These are phyloP conservation scores for Melanophora roralis DNA, from an alignment of 2,888 invertebrate species.

Conservation along the genomic window DNA sequence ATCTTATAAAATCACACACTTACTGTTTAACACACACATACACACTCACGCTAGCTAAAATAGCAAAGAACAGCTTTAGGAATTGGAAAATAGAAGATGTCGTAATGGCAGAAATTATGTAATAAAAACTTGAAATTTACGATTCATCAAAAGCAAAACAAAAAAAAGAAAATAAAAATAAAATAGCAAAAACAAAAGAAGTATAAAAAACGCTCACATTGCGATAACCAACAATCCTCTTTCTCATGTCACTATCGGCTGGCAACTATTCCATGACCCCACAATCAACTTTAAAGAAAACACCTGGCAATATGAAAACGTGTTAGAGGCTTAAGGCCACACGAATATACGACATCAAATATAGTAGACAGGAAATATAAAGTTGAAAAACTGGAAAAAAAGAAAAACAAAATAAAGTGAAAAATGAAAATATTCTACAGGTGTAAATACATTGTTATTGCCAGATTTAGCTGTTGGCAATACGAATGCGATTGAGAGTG, in stretches of 20 bases:
- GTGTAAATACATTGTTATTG: constrained; percentile 60
- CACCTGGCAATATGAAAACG: constrained; percentile 44
- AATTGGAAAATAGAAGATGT: constrained; percentile 63
- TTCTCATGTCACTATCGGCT: background rate
- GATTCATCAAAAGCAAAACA: constrained; percentile 64
- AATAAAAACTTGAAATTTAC: constrained; percentile 75
- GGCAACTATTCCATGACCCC: background rate
- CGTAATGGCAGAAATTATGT: constrained; percentile 74
- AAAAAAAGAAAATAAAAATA: background rate
- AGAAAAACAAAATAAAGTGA: background rate
- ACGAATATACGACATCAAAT: constrained; percentile 48
- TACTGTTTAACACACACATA: background rate
- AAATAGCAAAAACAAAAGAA: constrained; percentile 1
- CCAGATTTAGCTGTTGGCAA: background rate
- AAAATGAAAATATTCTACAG: constrained; percentile 60
- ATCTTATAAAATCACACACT: background rate
- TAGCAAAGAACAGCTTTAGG: constrained; percentile 26
- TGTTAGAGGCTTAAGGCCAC: constrained; percentile 55
- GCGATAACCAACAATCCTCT: constrained; percentile 1
- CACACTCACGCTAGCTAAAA: background rate
- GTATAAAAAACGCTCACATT: constrained; percentile 12
- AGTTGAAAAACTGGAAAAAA: constrained; percentile 15
- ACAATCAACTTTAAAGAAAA: background rate
- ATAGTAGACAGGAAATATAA: constrained; percentile 53
- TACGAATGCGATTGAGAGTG: background rate